These are phyloP conservation scores for Mimachlamys varia DNA, from an alignment of 2,888 invertebrate species.

Conservation along the genomic window DNA sequence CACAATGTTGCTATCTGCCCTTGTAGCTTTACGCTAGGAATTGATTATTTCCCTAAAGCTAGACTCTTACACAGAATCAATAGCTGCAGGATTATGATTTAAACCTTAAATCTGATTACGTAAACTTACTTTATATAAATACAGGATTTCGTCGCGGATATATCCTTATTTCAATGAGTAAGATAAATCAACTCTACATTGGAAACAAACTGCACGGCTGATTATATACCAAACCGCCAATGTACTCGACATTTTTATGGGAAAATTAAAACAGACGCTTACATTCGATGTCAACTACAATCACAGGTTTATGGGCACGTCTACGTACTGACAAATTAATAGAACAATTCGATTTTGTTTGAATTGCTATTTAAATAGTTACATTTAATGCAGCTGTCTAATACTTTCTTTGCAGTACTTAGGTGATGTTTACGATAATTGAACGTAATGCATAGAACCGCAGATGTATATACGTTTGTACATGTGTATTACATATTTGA, in stretches of 20 bases:
- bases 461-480: no score
- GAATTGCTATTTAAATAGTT: no score
- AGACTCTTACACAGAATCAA: not conserved
- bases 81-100: not conserved
- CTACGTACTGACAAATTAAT: no score
- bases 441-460: no score
- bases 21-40: not conserved
- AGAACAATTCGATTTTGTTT: no score
- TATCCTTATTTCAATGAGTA: not conserved
- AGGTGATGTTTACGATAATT: no score
- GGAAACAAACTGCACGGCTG: not conserved
- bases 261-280: not conserved
- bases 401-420: no score
- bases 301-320: no score
- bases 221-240: not conserved
- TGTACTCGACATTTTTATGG: not conserved
- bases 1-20: not conserved
- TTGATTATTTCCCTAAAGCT: not conserved
- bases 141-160: not conserved
- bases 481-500: no score
- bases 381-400: no score
- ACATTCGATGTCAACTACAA: no score
- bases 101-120: not conserved
- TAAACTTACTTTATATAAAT: not conserved
- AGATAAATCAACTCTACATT: not conserved